Percentiles rank a stretch among this genome's conserved stretches.
These are phyloP conservation scores for Drosophila kohkoa DNA, from an alignment of 1,140 invertebrate species.

Conservation along the genomic window DNA sequence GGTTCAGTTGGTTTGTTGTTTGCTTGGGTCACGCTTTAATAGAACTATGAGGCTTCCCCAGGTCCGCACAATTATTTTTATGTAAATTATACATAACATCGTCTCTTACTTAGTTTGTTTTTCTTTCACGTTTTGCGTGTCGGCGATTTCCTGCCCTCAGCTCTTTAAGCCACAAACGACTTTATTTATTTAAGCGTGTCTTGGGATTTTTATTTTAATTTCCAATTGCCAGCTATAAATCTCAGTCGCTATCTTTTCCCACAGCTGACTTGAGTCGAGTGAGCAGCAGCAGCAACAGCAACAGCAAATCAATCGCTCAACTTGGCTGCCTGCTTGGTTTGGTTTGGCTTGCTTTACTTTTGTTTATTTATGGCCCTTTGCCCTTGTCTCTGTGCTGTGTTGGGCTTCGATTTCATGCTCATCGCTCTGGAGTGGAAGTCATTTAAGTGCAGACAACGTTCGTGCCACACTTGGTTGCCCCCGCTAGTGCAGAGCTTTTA, in stretches of 20 bases:
- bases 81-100: conserved; percentile 57
- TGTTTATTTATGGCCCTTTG: conserved; percentile 46
- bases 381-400: conserved; percentile 8
- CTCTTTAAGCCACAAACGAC: conserved; percentile 26
- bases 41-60: conserved; percentile 59
- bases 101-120: conserved; percentile 23
- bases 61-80: conserved; percentile 61
- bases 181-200: conserved; percentile 28
- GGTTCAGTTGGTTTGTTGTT: conserved; percentile 48
- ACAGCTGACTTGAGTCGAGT: conserved; percentile 13
- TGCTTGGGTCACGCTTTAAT: conserved; percentile 73
- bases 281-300: not conserved
- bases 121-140: conserved; percentile 24
- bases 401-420: conserved; percentile 46
- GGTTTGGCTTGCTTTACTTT: conserved; percentile 41
- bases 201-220: conserved; percentile 55
- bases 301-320: conserved; percentile 62
- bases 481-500: conserved; percentile 34
- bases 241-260: conserved; percentile 45
- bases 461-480: conserved; percentile 55
- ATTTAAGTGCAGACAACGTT: conserved; percentile 74
- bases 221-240: conserved; percentile 53
- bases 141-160: conserved; percentile 29
- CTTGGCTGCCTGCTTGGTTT: conserved; percentile 4
- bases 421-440: conserved; percentile 56